Evolutionary conservation across 2,888 invertebrate genomes (phyloP), one percentile per base, ranked within the genome.

Genomic region (Lasioglossum leucozonium): DNA sequence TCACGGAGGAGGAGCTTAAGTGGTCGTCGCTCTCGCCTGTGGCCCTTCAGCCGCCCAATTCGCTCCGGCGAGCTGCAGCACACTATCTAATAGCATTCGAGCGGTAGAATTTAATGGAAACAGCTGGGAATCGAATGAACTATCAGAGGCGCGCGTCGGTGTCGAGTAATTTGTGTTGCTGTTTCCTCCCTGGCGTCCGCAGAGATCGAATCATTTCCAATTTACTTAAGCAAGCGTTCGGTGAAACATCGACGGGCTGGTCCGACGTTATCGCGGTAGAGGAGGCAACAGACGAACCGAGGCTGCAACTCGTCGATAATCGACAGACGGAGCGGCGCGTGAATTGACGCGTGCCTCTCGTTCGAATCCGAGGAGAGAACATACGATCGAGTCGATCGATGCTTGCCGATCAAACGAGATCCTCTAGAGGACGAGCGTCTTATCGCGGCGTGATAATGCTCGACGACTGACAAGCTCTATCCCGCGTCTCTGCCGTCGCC

Each of bases 401-500:
- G n/a, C 26, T 42, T 37, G 76, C 72, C 76, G 65, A 82, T 83
- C 83, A 37, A 76, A 72, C 16, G 44, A 42, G 1, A 44, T 2
- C 16, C 65, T 67, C n/a, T 37, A 6, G 26, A 5, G 13, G 26
- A 16, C 16, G 26, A 16, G 62, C 62, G 18, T 65, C 78, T 69
- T 77, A 71, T 71, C 65, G 37, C 47, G 4, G 0, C 55, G 76
- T 16, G 65, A 83, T 72, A 83, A 76, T 81, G 42, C 65, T 26
- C 47, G 18, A 13, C 58, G 65, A 16, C 30, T 55, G 42, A 42
- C 37, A 72, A 58, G 47, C 18, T 67, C 22, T 26, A 69, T 69
- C 34, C 42, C 30, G 40, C 58, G 34, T 34, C 55, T 34, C 55
- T 26, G 4, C 44, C 74, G 26, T 30, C 73, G 40, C 22, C 37